A percentile compares a stretch with the other conserved stretches of the same genome.
phyloP scores from a whole-genome alignment of 2,888 invertebrate species.

The Belgica antarctica region DNA sequence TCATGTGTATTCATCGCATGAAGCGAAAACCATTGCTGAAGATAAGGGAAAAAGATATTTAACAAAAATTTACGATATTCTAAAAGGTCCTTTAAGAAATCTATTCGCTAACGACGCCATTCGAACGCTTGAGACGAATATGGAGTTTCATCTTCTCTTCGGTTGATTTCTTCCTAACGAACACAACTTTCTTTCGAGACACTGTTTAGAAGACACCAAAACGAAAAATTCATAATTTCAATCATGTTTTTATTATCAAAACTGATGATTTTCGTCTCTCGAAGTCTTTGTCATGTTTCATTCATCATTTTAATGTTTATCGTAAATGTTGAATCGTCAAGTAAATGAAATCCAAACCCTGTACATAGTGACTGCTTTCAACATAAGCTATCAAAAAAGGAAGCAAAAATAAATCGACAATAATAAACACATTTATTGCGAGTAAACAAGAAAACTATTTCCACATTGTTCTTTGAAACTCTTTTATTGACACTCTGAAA shows the following conservation, averaged over 20 bases:
- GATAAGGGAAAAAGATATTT: slow-evolving; percentile 19
- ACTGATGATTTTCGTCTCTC: no score
- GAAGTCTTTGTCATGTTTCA: no score
- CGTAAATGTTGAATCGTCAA: no score
- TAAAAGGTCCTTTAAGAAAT: slow-evolving; percentile 17
- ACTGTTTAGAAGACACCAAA: no score
- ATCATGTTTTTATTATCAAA: no score
- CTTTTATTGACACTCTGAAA: neutral
- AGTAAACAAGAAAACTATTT: slow-evolving; percentile 29
- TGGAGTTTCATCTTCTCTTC: no score
- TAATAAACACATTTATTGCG: slow-evolving; percentile 42
- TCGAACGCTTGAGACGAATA: neutral
- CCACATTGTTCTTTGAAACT: slow-evolving; percentile 33
- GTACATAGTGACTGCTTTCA: no score
- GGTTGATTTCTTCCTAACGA: no score
- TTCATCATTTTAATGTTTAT: no score
- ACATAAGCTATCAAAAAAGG: neutral
- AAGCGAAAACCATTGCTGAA: neutral
- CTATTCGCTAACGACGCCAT: neutral
- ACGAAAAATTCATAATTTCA: no score
- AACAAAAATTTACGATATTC: slow-evolving; percentile 37
- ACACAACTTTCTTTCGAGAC: no score
- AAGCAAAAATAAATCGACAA: slow-evolving; percentile 42
- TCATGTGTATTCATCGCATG: slow-evolving; percentile 32
- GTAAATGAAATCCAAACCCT: no score